These are phyloP conservation scores for Trichechus manatus DNA, from an alignment of 2,113 vertebrate genomes.

Conservation along the genomic window DNA sequence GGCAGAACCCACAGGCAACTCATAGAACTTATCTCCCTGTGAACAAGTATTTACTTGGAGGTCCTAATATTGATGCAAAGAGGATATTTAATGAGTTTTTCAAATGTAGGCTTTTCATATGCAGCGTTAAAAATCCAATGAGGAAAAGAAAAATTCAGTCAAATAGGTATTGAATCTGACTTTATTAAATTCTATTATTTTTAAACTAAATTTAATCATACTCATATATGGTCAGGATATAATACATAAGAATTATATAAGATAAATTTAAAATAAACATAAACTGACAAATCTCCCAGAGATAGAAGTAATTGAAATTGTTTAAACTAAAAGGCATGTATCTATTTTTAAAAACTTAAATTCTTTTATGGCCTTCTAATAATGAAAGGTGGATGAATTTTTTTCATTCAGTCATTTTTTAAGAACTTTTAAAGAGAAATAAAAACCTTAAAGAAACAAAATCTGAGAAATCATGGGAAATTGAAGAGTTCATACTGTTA, in stretches of 20 bases:
- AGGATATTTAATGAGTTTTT: background rate
- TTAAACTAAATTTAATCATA: background rate
- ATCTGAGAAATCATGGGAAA: background rate
- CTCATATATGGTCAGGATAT: background rate
- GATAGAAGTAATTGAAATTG: background rate
- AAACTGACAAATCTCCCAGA: background rate
- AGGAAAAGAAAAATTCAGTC: background rate
- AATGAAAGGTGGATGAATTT: background rate
- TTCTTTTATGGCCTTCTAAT: background rate
- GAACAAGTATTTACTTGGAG: background rate
- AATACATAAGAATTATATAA: background rate
- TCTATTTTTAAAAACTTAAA: too few species aligned
- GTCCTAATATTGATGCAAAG: background rate
- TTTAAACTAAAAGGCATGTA: background rate
- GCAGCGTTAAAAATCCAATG: background rate
- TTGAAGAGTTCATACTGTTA: background rate
- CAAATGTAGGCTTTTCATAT: background rate
- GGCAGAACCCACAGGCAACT: background rate
- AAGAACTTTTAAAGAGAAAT: background rate
- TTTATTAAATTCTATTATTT: background rate
- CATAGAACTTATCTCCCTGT: slow-evolving; percentile 36
- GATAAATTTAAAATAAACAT: background rate
- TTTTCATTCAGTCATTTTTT: background rate
- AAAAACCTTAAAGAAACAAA: background rate
- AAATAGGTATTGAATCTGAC: background rate